Evolutionary conservation across 2,113 vertebrate species (phyloP).

Genomic region (Halichoerus grypus): DNA sequence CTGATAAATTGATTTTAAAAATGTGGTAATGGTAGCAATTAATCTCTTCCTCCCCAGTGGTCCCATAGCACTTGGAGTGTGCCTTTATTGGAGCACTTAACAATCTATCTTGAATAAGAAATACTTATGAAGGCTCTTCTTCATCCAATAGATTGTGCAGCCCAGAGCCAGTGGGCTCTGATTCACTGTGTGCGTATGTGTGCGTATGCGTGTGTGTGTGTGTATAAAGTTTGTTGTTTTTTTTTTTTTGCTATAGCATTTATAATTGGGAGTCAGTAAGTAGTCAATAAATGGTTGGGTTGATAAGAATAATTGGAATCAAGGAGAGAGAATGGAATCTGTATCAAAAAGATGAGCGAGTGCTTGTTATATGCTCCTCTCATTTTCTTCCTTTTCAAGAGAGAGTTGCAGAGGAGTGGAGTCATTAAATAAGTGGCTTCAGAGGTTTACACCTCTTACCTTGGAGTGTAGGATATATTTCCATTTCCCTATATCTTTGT

Average conservation of each 20-base stretch:
- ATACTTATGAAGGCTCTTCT: not conserved
- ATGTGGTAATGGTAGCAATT: conserved; percentile 66
- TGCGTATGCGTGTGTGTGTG: not conserved
- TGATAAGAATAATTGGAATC: not conserved
- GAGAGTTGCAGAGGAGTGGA: not conserved
- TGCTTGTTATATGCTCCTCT: not conserved
- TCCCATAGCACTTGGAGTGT: not conserved
- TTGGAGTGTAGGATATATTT: not conserved
- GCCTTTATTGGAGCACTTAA: conserved; percentile 51
- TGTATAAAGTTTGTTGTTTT: not conserved
- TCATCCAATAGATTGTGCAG: not conserved
- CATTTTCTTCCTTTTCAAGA: not conserved
- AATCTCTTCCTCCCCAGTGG: conserved; percentile 54
- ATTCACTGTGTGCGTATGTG: not conserved
- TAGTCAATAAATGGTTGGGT: not conserved
- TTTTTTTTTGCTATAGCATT: not conserved
- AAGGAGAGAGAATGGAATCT: not conserved
- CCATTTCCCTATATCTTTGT: not conserved
- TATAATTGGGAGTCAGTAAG: not conserved
- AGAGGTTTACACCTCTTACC: not conserved
- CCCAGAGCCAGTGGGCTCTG: not conserved
- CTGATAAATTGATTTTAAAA: conserved; percentile 76
- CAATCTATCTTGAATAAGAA: conserved; percentile 46
- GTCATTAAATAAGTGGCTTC: not conserved
- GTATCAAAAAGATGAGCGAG: not conserved